These are phyloP conservation scores for Hydrozoanthus gracilis DNA, from an alignment of 92 coral and sea anemone species.

Conservation along the genomic window DNA sequence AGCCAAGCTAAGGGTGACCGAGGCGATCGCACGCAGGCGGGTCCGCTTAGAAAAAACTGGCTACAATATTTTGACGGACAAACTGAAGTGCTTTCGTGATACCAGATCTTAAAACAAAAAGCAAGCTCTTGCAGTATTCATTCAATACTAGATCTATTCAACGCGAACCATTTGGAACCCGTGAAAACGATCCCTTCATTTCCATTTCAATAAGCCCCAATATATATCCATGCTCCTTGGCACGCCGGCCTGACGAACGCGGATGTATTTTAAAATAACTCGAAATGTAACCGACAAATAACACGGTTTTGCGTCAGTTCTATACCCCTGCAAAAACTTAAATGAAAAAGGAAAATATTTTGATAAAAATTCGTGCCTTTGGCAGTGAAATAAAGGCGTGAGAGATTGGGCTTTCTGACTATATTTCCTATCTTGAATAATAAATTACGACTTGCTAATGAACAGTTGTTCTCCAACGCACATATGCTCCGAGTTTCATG, in stretches of 20 bases:
- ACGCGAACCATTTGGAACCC: slow-evolving; percentile 70
- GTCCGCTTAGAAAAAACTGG: background rate
- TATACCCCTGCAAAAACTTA: background rate
- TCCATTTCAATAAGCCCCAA: slow-evolving; percentile 77
- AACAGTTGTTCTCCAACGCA: slow-evolving; percentile 39
- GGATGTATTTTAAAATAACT: slow-evolving; percentile 47
- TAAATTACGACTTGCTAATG: slow-evolving; percentile 69
- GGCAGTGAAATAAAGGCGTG: slow-evolving; percentile 50
- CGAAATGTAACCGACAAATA: slow-evolving; percentile 6
- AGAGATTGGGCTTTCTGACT: slow-evolving; percentile 85
- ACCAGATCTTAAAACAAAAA: slow-evolving; percentile 46
- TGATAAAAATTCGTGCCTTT: background rate
- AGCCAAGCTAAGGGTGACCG: slow-evolving; percentile 7
- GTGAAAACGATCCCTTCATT: slow-evolving; percentile 83
- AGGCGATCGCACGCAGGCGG: slow-evolving; percentile 40
- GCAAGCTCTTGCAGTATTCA: slow-evolving; percentile 68
- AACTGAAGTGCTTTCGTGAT: slow-evolving; percentile 49
- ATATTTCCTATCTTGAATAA: slow-evolving; percentile 90
- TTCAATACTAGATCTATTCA: slow-evolving; percentile 66
- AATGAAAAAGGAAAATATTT: background rate
- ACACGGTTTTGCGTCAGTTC: slow-evolving; percentile 10
- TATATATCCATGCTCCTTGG: slow-evolving; percentile 58
- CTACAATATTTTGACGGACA: slow-evolving; percentile 51
- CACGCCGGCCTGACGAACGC: slow-evolving; percentile 60
- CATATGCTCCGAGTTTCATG: slow-evolving; percentile 35